Evolutionary conservation across 2,797 vertebrate species (phyloP), one percentile per base, ranked within the genome.

Genomic region (Pipistrellus pygmaeus): DNA sequence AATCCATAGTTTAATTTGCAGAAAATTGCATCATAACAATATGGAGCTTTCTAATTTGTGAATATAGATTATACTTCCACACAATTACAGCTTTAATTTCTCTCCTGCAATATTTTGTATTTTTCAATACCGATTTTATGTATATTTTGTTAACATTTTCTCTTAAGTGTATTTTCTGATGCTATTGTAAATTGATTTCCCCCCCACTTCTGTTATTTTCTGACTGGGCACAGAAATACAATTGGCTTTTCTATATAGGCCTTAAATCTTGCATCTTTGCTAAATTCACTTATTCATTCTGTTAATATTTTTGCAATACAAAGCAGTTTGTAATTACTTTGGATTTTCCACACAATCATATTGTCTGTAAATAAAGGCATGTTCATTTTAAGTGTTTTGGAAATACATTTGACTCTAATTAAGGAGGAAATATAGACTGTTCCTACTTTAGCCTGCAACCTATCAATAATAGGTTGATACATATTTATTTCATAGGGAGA

Each of bases 311-410:
- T 85, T 81, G 53, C 23, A 64, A 72, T 91, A 11, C 48, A 87
- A 76, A 87, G 32, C 32, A 76, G 4, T 76, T 75, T 95, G 17
- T 84, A 77, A 73, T 55, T 92, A 5, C 25, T 64, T 95, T 90
- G 38, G n/a, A 62, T 85, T 88, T 96, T 78, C 27, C 77, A 15
- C 2, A 81, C 35, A 60, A 18, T 84, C 23, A 35, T 93, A 30
- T 77, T 90, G 2, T 60, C 15, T 88, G 10, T 71, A 62, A 85
- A n/a, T 78, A 99, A 98, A 99, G 98, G 98, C 99, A 98, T 30
- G 89, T 91, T 87, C 84, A 38, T 73, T 87, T 78, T 57, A 76
- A 71, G 57, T 85, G 15, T 80, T 71, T 84, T 60, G 83, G 71
- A 89, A 85, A 55, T 78, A 6, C 30, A 68, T 38, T 85, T 88